phyloP scores from a whole-genome alignment of 37 sponge, comb jelly and placozoan species.

The Spongilla lacustris region DNA sequence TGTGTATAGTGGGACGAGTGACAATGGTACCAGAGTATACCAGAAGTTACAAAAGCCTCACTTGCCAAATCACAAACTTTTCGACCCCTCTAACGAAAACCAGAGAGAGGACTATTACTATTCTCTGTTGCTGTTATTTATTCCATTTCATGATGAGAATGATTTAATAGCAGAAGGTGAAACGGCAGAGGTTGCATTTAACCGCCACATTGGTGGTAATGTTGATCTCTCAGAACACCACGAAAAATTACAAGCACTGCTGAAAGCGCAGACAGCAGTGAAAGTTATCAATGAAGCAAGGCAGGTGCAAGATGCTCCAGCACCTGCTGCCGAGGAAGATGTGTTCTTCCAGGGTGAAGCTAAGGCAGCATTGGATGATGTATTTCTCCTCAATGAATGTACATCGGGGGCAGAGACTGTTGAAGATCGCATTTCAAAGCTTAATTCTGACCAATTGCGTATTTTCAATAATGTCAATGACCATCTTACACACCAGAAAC shows the following conservation, averaged over 20 bases:
- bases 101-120: constrained; percentile 49
- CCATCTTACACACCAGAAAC: constrained; percentile 8
- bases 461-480: constrained; percentile 35
- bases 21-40: constrained; percentile 6
- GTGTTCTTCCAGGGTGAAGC: constrained; percentile 49
- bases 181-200: constrained; percentile 45
- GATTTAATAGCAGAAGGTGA: constrained; percentile 24
- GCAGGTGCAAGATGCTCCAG: constrained; percentile 6
- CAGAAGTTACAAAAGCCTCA: neutral
- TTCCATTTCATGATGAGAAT: constrained; percentile 42
- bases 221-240: constrained; percentile 9
- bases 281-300: constrained; percentile 45
- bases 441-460: constrained; percentile 58
- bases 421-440: constrained; percentile 34
- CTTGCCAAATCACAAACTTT: constrained; percentile 42
- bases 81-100: constrained; percentile 23
- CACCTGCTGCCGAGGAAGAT: constrained; percentile 24
- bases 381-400: neutral
- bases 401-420: neutral
- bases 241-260: constrained; percentile 36
- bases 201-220: constrained; percentile 2
- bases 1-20: neutral
- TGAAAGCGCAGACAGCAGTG: constrained; percentile 15
- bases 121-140: constrained; percentile 42
- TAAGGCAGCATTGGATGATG: constrained; percentile 41